phyloP scores from a whole-genome alignment of 2,888 invertebrate genomes.

The Catonia carolina region DNA sequence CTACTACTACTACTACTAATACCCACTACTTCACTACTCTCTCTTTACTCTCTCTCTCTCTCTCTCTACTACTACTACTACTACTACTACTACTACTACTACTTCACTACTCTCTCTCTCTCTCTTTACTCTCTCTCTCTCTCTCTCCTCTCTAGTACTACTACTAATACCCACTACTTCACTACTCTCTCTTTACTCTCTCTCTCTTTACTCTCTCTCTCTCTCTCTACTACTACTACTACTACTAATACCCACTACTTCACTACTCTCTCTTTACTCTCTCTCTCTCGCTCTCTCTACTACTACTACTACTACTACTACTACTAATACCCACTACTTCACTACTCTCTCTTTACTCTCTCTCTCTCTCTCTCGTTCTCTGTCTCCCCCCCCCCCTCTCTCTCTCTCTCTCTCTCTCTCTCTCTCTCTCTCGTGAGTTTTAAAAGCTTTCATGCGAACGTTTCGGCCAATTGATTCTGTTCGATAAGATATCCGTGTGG shows the following conservation, averaged over 20 bases:
- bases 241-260: neutral
- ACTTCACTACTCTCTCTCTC: neutral
- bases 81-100: neutral
- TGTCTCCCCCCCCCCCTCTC: too few relatives aligned
- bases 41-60: slow-evolving; percentile 25
- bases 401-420: slow-evolving; percentile 3
- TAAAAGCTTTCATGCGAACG: too few relatives aligned
- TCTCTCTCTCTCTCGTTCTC: too few relatives aligned
- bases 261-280: neutral
- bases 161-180: neutral
- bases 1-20: neutral
- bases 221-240: neutral
- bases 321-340: too few relatives aligned
- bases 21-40: neutral
- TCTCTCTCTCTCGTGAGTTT: neutral
- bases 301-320: neutral
- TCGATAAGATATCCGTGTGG: too few relatives aligned
- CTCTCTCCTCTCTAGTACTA: neutral
- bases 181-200: neutral
- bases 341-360: too few relatives aligned
- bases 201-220: neutral
- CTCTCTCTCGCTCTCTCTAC: neutral
- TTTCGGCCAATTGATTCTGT: too few relatives aligned
- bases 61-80: neutral
- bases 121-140: neutral